These are phyloP conservation scores for Serinus canaria DNA, from an alignment of 2,113 vertebrate species.

Conservation along the genomic window DNA sequence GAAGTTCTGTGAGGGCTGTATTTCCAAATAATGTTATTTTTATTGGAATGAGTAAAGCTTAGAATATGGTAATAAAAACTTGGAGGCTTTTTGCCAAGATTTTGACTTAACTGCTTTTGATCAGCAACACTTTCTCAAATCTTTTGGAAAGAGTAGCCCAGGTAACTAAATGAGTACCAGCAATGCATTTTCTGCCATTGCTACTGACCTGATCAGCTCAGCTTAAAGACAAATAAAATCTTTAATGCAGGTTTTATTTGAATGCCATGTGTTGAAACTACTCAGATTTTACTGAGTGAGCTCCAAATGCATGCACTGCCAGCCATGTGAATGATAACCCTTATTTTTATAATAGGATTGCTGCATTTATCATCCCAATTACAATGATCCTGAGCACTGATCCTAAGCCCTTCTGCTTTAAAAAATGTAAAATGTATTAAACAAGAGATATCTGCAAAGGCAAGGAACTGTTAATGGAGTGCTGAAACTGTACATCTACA, in stretches of 20 bases:
- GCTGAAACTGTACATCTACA: neutral
- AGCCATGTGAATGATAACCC: neutral
- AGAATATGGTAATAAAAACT: conserved; percentile 2
- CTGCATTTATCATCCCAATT: neutral
- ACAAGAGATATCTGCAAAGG: neutral
- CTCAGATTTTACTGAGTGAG: neutral
- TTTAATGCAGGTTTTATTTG: neutral
- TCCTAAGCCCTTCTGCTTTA: neutral
- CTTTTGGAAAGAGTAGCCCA: neutral
- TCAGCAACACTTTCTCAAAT: neutral
- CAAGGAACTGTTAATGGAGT: neutral
- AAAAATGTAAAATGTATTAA: neutral
- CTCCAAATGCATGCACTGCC: neutral
- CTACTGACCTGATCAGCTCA: neutral
- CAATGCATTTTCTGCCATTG: neutral
- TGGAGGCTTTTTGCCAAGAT: neutral
- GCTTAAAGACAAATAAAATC: conserved; percentile 3
- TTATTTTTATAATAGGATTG: neutral
- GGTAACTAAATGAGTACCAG: neutral
- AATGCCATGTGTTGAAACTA: neutral
- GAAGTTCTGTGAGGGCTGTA: neutral
- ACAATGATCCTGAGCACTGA: neutral
- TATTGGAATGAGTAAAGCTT: conserved; percentile 20
- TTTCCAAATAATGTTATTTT: conserved; percentile 37
- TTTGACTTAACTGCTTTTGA: conserved; percentile 24